Percentiles rank a stretch among this genome's conserved stretches.
These are phyloP conservation scores for Berghia stephanieae DNA, from an alignment of 1,140 invertebrate genomes.

Conservation along the genomic window DNA sequence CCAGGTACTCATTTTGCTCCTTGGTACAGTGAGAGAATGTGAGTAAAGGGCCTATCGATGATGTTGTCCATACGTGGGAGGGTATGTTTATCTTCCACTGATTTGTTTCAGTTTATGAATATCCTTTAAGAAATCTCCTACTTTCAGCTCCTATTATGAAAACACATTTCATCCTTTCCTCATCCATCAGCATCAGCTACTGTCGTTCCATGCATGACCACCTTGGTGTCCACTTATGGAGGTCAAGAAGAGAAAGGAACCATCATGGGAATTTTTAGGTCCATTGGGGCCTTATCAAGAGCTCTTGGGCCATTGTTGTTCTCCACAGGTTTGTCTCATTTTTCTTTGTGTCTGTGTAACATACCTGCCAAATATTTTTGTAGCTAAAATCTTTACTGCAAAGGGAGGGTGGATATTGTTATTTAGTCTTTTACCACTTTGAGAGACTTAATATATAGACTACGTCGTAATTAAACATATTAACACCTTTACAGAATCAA, in stretches of 20 bases:
- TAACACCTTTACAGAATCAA: conserved; percentile 36
- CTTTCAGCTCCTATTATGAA: no score
- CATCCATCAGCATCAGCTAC: conserved; percentile 82
- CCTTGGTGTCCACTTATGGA: conserved; percentile 85
- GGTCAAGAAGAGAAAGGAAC: conserved; percentile 86
- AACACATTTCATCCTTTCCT: no score
- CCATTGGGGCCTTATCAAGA: conserved; percentile 90
- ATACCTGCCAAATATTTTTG: conserved; percentile 29
- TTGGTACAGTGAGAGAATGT: no score
- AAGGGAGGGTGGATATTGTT: neutral
- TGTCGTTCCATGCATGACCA: conserved; percentile 93
- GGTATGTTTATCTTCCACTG: no score
- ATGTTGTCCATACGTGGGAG: no score
- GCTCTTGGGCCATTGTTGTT: conserved; percentile 91
- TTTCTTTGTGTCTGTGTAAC: no score
- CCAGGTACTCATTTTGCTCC: no score
- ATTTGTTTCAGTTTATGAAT: no score
- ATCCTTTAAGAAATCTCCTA: no score
- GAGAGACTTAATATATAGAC: neutral
- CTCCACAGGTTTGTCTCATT: conserved; percentile 73
- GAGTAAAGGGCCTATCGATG: no score
- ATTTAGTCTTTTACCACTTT: neutral
- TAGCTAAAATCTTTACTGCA: neutral
- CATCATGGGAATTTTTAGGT: conserved; percentile 92
- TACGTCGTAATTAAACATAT: neutral